Evolutionary conservation across 2,797 vertebrate species (phyloP), one percentile per base, ranked within the genome.

Genomic region (Macrochelys suwanniensis): DNA sequence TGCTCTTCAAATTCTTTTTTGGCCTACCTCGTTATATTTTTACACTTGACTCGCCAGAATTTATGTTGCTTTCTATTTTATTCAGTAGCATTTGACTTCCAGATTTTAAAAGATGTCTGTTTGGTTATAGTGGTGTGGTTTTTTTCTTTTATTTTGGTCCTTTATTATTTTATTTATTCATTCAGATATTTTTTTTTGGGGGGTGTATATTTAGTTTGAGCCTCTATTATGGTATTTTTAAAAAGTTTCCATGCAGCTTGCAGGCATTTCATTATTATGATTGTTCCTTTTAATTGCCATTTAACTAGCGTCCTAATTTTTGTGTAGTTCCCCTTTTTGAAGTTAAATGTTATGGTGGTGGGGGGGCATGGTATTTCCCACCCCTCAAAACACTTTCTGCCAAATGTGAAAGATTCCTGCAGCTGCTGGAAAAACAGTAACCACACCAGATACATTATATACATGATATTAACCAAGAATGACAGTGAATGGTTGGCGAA

Each of bases 401-500:
- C 56, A 71, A 88, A 95, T 61, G 33, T 57, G 26, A 82, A 93
- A 8, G 78, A 84, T 93, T 94, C 28, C 7, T 68, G 68, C 54
- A 80, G 50, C 89, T 91, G 61, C 88, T 94, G 87, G 54, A 89
- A 96, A 97, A 97, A 87, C 79, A 95, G 77, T 81, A 95, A 83
- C 85, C 94, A 80, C 37, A 53, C 85, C 94, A 97, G 91, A 95
- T 94, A 19, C 65, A 95, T 95, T 80, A 78, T 17, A 87, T 7
- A 23, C 68, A 82, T 96, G 49, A 93, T 83, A 28, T 85, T 96
- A 97, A 97, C 89, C 26, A 74, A 94, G 19, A 56, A 78, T 95
- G 95, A 97, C 95, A 97, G 89, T 71, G 51, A 85, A 80, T 76
- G n/a, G 57, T 57, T 95, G 57, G 11, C 82, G 90, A 94, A 92